Evolutionary conservation across 2,888 invertebrate species (phyloP).

Genomic region (Ormia ochracea): DNA sequence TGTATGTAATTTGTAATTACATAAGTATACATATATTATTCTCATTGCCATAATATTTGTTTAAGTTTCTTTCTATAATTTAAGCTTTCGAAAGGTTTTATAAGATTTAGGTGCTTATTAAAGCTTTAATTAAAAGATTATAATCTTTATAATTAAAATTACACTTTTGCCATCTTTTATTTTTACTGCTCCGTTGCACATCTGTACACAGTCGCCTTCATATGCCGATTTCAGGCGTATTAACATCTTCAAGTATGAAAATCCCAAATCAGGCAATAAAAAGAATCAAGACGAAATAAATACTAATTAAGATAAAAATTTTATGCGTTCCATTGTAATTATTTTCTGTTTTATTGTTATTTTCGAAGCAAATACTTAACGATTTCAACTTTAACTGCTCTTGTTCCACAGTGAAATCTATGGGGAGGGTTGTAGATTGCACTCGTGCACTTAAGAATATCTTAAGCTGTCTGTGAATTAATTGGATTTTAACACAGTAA

Average conservation of each 20-base stretch:
- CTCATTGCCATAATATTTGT: not conserved
- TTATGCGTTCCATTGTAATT: not conserved
- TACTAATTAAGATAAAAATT: slow-evolving; percentile 39
- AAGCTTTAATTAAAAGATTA: slow-evolving; percentile 57
- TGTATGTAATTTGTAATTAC: no score
- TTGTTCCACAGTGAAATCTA: not conserved
- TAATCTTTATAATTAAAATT: slow-evolving; percentile 21
- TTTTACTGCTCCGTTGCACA: not conserved
- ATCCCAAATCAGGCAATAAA: not conserved
- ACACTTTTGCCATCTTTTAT: not conserved
- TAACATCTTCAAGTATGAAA: not conserved
- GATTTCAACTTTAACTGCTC: not conserved
- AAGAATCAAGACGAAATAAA: slow-evolving; percentile 12
- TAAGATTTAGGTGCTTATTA: slow-evolving; percentile 9
- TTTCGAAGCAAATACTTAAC: not conserved
- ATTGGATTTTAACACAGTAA: slow-evolving; percentile 57
- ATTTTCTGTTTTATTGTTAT: not conserved
- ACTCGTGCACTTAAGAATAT: slow-evolving; percentile 18
- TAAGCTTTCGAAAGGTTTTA: slow-evolving; percentile 26
- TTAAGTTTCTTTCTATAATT: not conserved
- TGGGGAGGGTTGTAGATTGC: not conserved
- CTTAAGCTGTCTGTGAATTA: slow-evolving; percentile 44
- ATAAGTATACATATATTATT: slow-evolving; percentile 11
- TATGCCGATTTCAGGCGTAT: slow-evolving; percentile 14
- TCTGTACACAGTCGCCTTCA: slow-evolving; percentile 26